A percentile compares a stretch with the other conserved stretches of the same genome.
Evolutionary conservation across 2,888 invertebrate genomes (phyloP).

Genomic region (Eupithecia inturbata): DNA sequence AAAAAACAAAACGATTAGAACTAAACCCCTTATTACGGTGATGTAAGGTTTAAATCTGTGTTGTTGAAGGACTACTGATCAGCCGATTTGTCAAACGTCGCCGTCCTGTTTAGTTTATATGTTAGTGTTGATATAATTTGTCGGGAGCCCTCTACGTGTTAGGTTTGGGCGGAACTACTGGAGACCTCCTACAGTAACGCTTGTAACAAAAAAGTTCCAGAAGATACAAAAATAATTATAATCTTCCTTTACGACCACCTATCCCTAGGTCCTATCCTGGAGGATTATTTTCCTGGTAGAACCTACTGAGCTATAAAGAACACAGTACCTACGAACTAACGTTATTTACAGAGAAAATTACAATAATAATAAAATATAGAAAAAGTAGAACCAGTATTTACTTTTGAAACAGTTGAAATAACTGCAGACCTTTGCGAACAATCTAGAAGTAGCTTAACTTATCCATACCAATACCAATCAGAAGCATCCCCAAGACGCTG

Average conservation of each 20-base stretch:
- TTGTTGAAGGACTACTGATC: conserved; percentile 61
- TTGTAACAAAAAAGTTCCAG: conserved; percentile 17
- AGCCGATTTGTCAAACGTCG: conserved; percentile 65
- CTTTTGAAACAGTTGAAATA: too few relatives aligned
- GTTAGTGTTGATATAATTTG: conserved; percentile 70
- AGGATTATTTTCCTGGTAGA: not conserved
- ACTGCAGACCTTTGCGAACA: too few relatives aligned
- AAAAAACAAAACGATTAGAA: conserved; percentile 58
- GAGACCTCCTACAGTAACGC: conserved; percentile 52
- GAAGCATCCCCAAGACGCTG: not conserved
- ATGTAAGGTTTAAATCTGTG: conserved; percentile 42
- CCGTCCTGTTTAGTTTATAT: conserved; percentile 71
- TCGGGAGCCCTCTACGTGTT: conserved; percentile 68
- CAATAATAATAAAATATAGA: too few relatives aligned
- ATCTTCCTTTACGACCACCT: not conserved
- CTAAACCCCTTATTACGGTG: conserved; percentile 29
- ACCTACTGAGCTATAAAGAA: too few relatives aligned
- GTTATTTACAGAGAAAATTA: too few relatives aligned
- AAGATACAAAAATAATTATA: not conserved
- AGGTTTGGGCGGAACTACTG: conserved; percentile 60
- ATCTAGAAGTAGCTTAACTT: too few relatives aligned
- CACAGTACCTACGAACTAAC: too few relatives aligned
- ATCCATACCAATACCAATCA: not conserved
- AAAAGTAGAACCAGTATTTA: too few relatives aligned
- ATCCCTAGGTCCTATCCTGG: not conserved